Evolutionary conservation across 2,113 vertebrate genomes (phyloP).

Genomic region (Fulica atra): DNA sequence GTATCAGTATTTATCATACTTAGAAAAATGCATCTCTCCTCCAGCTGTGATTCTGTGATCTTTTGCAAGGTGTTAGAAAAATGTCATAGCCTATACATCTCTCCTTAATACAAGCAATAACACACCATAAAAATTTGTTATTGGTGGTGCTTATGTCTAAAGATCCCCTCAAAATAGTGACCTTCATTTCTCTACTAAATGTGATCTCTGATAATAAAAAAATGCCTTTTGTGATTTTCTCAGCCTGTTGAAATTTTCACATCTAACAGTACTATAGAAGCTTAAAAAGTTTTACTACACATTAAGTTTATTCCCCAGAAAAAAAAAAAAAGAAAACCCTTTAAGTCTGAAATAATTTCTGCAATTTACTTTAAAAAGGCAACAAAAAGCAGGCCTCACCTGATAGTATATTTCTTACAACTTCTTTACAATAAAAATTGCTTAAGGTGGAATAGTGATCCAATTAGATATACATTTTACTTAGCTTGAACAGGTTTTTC

Average conservation of each 20-base stretch:
- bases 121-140: background rate
- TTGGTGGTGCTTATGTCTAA: background rate
- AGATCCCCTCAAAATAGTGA: rapidly evolving
- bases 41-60: too few relatives aligned
- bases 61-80: background rate
- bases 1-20: background rate
- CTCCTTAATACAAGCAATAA: background rate
- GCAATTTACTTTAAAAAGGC: background rate
- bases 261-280: background rate
- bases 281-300: background rate
- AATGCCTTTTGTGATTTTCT: background rate
- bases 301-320: background rate
- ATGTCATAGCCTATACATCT: rapidly evolving
- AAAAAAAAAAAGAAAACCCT: background rate
- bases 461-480: background rate
- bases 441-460: background rate
- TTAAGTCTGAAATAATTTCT: background rate
- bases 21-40: background rate
- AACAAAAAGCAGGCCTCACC: background rate
- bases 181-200: background rate
- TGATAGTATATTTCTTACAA: background rate
- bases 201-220: background rate
- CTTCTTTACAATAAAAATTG: background rate
- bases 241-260: background rate
- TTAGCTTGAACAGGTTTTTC: background rate